Evolutionary conservation across 2,113 vertebrate genomes (phyloP).

Genomic region (Rhinopithecus roxellana): DNA sequence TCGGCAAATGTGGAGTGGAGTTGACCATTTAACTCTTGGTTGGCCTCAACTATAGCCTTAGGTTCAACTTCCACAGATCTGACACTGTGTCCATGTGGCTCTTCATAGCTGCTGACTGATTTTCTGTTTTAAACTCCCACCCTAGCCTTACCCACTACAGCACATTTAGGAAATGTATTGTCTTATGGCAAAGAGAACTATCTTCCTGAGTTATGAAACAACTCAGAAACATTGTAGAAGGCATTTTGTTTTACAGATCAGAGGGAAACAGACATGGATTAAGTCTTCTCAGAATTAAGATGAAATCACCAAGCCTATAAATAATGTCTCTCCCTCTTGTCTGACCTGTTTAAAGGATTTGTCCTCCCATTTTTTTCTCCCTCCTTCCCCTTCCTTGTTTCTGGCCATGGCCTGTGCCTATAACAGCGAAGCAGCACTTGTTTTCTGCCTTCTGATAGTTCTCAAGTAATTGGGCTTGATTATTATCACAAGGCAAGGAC

Average conservation of each 20-base stretch:
- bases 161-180: not conserved
- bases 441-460: slow-evolving; percentile 1
- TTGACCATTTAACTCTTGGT: not conserved
- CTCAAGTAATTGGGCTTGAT: not conserved
- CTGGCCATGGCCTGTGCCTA: not conserved
- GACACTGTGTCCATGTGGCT: not conserved
- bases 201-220: not conserved
- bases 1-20: not conserved
- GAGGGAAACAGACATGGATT: not conserved
- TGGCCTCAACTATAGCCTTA: not conserved
- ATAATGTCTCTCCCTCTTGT: not conserved
- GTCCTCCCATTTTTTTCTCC: not conserved
- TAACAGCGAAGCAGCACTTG: not conserved
- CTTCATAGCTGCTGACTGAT: not conserved
- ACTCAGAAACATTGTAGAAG: not conserved
- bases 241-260: not conserved
- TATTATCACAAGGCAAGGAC: not conserved
- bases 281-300: slow-evolving; percentile 31
- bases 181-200: not conserved
- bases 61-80: not conserved
- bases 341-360: not conserved
- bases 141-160: not conserved
- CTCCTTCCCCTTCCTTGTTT: not conserved
- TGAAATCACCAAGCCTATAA: not conserved
- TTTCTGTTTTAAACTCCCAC: not conserved